Conservation (phyloP, 2,797 vertebrate species). For the Phalloptychus januarius region DNA sequence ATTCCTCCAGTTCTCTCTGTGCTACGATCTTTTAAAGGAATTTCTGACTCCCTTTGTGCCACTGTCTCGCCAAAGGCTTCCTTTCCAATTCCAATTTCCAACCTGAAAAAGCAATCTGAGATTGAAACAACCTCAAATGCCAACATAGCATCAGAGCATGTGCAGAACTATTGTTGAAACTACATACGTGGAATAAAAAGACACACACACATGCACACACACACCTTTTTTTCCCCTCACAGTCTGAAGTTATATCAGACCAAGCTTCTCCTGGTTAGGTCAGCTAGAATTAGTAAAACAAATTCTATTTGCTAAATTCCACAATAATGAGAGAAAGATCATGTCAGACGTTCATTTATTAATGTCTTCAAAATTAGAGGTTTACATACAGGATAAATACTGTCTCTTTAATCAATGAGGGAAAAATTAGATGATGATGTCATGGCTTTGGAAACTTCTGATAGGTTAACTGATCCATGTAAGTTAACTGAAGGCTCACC, state of each 20-base stretch:
- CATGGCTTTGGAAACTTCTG: not conserved
- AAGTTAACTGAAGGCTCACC: not conserved
- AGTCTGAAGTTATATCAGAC: not conserved
- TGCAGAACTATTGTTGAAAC: not conserved
- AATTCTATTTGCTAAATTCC: not conserved
- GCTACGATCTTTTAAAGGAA: not conserved
- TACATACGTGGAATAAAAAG: not conserved
- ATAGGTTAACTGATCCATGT: not conserved
- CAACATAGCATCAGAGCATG: not conserved
- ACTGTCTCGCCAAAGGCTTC: not conserved
- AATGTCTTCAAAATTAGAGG: not conserved
- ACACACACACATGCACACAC: too few species aligned
- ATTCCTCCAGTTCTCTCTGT: not conserved
- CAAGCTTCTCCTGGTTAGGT: not conserved
- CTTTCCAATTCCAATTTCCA: not conserved
- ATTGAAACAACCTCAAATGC: not conserved
- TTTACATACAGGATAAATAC: not conserved
- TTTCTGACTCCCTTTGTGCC: not conserved
- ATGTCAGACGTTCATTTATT: not conserved
- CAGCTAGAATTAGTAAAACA: not conserved
- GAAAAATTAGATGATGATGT: not conserved
- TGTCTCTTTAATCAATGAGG: not conserved
- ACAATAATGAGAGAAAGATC: not conserved
- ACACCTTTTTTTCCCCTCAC: not conserved
- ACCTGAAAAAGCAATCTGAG: not conserved